Evolutionary conservation across 2,113 vertebrate species (phyloP), one percentile per base, ranked within the genome.

Genomic region (Ailuropoda melanoleuca): DNA sequence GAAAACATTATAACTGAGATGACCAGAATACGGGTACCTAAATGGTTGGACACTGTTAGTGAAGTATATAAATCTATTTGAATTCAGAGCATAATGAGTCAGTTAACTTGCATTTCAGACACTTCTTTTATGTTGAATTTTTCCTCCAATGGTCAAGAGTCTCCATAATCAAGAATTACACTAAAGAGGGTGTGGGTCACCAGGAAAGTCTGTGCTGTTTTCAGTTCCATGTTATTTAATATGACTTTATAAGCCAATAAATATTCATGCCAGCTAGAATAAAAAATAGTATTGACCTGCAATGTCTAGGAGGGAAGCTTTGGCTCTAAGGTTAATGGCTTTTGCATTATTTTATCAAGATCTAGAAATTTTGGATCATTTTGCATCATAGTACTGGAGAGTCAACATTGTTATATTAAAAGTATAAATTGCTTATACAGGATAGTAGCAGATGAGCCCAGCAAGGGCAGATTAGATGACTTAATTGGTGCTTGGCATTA

Each of bases 271-370:
- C 60, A 58, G 56, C 50, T 77, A 97, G 31, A 96, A 88, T 64
- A 37, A 93, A 82, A 78, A 43, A 11, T 53, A 87, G 14, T n/a
- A 55, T 88, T 95, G 80, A 93, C 53, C 91, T 56, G 18, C 64
- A 34, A 90, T 85, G 10, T 55, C 39, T 50, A 26, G n/a, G 37
- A 97, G 24, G 15, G 48, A 68, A 95, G 6, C 29, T 86, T 75
- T 56, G 58, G 43, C 21, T 21, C 11, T 77, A 37, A 64, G 82
- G 55, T 75, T 80, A 92, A 70, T n/a, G 56, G 78, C 2, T 74
- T 96, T 37, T 90, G 60, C 50, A 83, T 93, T 80, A 26, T 87
- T 93, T 97, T 88, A 88, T 82, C 37, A 97, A 72, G 34, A 88
- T 96, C 46, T 75, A 15, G 77, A 96, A 97, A 84, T n/a, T 8